Conservation (phyloP, 2,888 invertebrate genomes). For the Eledone cirrhosa region DNA sequence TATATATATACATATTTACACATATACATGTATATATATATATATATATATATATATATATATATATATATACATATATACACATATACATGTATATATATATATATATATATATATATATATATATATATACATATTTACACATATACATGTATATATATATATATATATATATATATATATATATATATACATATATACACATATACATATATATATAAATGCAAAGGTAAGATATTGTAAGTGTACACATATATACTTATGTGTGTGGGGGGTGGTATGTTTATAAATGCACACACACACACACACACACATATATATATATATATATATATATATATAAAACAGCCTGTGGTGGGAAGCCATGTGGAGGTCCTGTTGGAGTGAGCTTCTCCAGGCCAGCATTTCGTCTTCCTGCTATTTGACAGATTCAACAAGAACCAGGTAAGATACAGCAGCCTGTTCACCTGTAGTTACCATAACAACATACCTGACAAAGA, state of each 20-base stretch:
- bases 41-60: neutral
- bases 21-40: neutral
- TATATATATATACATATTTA: neutral
- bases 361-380: too few species aligned
- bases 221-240: neutral
- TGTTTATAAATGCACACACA: neutral
- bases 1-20: neutral
- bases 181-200: neutral
- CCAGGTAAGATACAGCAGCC: too few species aligned
- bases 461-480: too few species aligned
- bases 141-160: neutral
- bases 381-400: too few species aligned
- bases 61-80: neutral
- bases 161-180: neutral
- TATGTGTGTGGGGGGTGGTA: neutral
- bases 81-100: neutral
- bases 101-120: neutral
- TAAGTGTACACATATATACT: neutral
- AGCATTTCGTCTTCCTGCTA: too few species aligned
- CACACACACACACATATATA: neutral
- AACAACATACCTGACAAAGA: too few species aligned
- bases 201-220: neutral
- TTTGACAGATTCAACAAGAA: too few species aligned
- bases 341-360: too few species aligned
- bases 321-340: neutral